Evolutionary conservation across 92 coral and sea anemone genomes (phyloP).

Genomic region (Ricordea florida): DNA sequence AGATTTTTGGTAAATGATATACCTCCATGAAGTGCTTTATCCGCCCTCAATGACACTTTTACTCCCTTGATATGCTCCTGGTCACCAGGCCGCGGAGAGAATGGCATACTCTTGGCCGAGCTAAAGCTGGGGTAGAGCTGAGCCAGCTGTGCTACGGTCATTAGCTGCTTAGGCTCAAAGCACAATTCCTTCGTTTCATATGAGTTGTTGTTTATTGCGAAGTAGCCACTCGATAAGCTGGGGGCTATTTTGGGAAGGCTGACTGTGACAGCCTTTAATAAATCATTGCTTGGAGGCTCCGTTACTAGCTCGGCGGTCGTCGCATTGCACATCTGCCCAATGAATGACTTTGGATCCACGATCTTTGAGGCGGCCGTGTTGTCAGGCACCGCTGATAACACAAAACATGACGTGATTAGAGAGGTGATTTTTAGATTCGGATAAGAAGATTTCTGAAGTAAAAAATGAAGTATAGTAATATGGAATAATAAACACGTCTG

Average conservation of each 20-base stretch:
- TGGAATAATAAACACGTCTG: too few relatives aligned
- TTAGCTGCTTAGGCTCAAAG: slow-evolving; percentile 66
- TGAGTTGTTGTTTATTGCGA: slow-evolving; percentile 24
- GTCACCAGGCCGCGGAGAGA: slow-evolving; percentile 40
- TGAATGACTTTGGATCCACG: slow-evolving; percentile 45
- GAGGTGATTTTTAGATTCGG: too few relatives aligned
- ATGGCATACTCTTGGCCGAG: slow-evolving; percentile 35
- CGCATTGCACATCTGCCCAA: slow-evolving; percentile 46
- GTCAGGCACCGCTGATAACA: slow-evolving; percentile 39
- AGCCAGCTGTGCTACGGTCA: slow-evolving; percentile 57
- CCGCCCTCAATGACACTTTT: slow-evolving; percentile 30
- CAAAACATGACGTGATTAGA: too few relatives aligned
- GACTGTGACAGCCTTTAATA: slow-evolving; percentile 16
- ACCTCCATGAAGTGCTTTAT: slow-evolving; percentile 57
- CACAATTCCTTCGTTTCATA: slow-evolving; percentile 48
- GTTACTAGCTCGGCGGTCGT: slow-evolving; percentile 47
- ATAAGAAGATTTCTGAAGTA: too few relatives aligned
- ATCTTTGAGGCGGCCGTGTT: slow-evolving; percentile 26
- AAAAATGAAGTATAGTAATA: too few relatives aligned
- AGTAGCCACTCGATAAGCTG: slow-evolving; percentile 61
- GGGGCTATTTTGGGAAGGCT: slow-evolving; percentile 44
- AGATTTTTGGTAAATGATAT: background rate
- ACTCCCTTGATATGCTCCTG: slow-evolving; percentile 35
- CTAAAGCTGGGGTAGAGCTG: slow-evolving; percentile 62
- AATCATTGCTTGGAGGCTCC: slow-evolving; percentile 21